Percentiles rank a stretch among this genome's conserved stretches.
These are phyloP conservation scores for Pogonomyrmex barbatus DNA, from an alignment of 1,140 invertebrate genomes.

Conservation along the genomic window DNA sequence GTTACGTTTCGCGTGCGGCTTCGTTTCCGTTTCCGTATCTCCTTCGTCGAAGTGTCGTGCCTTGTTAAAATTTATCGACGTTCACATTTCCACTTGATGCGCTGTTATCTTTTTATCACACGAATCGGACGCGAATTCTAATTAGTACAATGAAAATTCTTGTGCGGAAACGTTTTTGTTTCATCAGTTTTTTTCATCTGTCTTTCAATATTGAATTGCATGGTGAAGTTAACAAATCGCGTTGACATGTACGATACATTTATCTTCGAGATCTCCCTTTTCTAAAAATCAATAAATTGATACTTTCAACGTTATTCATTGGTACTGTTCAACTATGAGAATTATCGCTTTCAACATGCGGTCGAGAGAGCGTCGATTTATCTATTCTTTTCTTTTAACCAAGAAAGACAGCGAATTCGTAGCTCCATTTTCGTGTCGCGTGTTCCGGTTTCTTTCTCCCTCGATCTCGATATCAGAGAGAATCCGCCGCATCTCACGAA, in stretches of 20 bases:
- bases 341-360: constrained; percentile 6
- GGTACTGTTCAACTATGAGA: background rate
- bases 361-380: background rate
- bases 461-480: constrained; percentile 16
- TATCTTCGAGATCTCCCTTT: background rate
- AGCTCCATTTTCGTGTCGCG: background rate
- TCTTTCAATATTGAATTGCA: constrained; percentile 12
- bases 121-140: background rate
- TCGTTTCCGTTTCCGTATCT: background rate
- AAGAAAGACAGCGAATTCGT: background rate
- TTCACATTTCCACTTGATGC: background rate
- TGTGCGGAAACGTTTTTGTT: constrained; percentile 4
- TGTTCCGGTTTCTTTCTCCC: background rate
- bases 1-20: background rate
- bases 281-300: background rate
- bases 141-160: background rate
- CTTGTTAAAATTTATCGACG: constrained; percentile 56
- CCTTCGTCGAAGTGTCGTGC: background rate
- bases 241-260: background rate
- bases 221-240: constrained; percentile 38
- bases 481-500: constrained; percentile 1
- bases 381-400: constrained; percentile 15
- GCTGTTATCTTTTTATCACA: constrained; percentile 33
- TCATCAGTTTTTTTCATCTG: constrained; percentile 8
- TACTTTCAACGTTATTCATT: background rate